Evolutionary conservation across 2,113 vertebrate genomes (phyloP).

Genomic region (Athene noctua): DNA sequence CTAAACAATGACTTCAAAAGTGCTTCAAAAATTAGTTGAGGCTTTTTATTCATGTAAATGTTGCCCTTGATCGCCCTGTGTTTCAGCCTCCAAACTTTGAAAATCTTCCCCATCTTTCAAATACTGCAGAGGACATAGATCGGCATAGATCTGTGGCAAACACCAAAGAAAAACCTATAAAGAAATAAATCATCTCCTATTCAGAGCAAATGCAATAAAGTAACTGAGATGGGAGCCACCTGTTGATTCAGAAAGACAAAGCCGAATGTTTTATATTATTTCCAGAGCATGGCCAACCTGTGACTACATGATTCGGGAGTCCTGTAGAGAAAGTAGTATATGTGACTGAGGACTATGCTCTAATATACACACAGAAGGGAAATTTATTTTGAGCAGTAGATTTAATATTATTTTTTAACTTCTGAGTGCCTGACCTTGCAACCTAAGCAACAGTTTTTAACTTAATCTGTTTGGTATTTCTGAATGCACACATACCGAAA

Average conservation of each 20-base stretch:
- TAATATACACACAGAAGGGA: background rate
- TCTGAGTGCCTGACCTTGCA: background rate
- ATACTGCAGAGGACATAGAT: background rate
- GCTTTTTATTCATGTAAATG: background rate
- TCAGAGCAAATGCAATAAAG: background rate
- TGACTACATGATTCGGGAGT: background rate
- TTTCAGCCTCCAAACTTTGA: constrained; percentile 16
- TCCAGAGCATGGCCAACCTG: background rate
- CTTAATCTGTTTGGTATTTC: background rate
- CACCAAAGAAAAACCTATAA: background rate
- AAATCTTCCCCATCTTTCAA: constrained; percentile 20
- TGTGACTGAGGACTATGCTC: background rate
- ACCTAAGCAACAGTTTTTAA: background rate
- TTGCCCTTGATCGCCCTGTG: background rate
- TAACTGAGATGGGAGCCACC: background rate
- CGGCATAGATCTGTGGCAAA: background rate
- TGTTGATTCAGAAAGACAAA: background rate
- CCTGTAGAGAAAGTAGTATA: background rate
- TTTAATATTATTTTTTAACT: background rate
- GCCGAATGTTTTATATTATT: background rate
- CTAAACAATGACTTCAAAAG: constrained; percentile 14
- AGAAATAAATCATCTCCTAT: background rate
- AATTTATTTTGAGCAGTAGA: background rate
- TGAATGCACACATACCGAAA: background rate
- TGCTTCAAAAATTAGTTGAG: constrained; percentile 1